A percentile compares a stretch with the other conserved stretches of the same genome.
Evolutionary conservation across 2,113 vertebrate genomes (phyloP).

Genomic region (Colinus virginianus): DNA sequence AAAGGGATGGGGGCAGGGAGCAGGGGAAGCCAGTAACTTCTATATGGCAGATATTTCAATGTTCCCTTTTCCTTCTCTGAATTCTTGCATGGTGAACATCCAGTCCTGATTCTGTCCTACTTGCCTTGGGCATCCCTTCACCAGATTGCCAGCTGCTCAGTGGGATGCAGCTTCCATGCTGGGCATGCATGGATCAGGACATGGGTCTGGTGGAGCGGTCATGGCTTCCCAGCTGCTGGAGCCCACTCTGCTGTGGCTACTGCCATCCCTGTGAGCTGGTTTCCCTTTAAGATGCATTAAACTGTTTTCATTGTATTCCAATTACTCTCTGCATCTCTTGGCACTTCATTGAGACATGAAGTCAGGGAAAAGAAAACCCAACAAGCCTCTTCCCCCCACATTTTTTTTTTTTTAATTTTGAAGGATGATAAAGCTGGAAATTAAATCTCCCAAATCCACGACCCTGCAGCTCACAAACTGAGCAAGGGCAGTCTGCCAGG

Average conservation of each 20-base stretch:
- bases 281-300: background rate
- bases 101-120: background rate
- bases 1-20: background rate
- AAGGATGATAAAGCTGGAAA: conserved; percentile 17
- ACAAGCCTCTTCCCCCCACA: background rate
- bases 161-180: background rate
- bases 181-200: background rate
- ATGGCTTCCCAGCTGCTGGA: background rate
- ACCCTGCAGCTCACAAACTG: background rate
- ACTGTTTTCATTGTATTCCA: conserved; percentile 6
- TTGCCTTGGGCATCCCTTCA: background rate
- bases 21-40: background rate
- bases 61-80: background rate
- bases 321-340: background rate
- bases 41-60: background rate
- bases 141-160: background rate
- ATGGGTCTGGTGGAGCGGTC: background rate
- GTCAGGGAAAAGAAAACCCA: background rate
- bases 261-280: background rate
- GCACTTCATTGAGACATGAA: background rate
- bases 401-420: background rate
- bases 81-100: background rate
- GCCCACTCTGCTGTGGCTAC: background rate
- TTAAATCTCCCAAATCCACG: conserved; percentile 12
- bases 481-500: background rate